A percentile compares a stretch with the other conserved stretches of the same genome.
Conservation (phyloP, 1,140 invertebrate species). For the Globodera ellingtonae region DNA sequence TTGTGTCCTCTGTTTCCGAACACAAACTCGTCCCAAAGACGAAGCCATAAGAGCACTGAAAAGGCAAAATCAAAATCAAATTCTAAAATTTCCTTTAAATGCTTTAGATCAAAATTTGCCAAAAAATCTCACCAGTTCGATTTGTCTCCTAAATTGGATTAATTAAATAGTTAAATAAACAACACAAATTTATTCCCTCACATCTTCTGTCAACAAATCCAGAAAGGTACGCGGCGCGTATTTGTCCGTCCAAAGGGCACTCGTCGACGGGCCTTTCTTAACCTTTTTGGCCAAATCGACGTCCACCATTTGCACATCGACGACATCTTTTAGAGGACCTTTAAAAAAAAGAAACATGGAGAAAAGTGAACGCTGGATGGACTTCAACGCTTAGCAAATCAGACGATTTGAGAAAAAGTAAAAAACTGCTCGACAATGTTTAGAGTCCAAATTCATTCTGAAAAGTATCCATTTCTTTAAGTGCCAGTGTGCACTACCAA, state of each 20-base stretch:
- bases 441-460: too few relatives aligned
- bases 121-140: not conserved
- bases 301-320: not conserved
- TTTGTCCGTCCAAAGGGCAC: conserved; percentile 28
- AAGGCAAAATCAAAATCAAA: not conserved
- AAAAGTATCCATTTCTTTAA: too few relatives aligned
- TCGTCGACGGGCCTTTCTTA: not conserved
- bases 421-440: too few relatives aligned
- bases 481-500: too few relatives aligned
- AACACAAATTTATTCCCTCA: not conserved
- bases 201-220: conserved; percentile 36
- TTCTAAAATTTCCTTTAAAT: too few relatives aligned
- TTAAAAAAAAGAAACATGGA: too few relatives aligned
- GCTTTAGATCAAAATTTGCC: not conserved
- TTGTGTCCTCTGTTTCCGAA: conserved; percentile 24
- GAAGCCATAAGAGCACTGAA: conserved; percentile 25
- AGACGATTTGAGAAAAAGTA: too few relatives aligned
- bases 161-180: not conserved
- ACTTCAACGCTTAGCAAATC: too few relatives aligned
- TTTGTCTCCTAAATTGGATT: not conserved
- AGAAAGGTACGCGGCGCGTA: conserved; percentile 31
- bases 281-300: not conserved
- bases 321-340: not conserved
- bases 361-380: too few relatives aligned
- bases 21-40: conserved; percentile 23